Percentiles rank a stretch among this genome's conserved stretches.
Evolutionary conservation across 2,113 vertebrate genomes (phyloP).

Genomic region (Lepisosteus osseus): DNA sequence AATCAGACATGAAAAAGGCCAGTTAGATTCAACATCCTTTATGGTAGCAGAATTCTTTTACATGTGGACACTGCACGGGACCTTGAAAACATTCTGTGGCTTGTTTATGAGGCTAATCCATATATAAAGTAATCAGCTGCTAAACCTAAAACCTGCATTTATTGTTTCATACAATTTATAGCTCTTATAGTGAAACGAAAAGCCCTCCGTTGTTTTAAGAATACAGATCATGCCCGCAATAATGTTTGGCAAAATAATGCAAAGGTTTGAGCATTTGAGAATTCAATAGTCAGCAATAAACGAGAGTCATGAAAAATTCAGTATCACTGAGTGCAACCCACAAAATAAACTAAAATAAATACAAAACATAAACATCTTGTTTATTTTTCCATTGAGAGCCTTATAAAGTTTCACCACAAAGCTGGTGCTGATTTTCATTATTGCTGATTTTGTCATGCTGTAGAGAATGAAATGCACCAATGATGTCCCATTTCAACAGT

Average conservation of each 20-base stretch:
- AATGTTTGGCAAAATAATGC: slow-evolving; percentile 20
- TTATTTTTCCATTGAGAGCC: slow-evolving; percentile 53
- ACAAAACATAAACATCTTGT: slow-evolving; percentile 54
- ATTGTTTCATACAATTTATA: slow-evolving; percentile 33
- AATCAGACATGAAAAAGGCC: no score
- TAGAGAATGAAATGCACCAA: no score
- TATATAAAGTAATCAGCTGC: slow-evolving; percentile 63
- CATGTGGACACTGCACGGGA: slow-evolving; percentile 12
- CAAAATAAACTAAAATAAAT: slow-evolving; percentile 16
- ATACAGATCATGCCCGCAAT: slow-evolving; percentile 26
- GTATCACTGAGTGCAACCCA: slow-evolving; percentile 12
- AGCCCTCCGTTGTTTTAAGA: slow-evolving; percentile 26
- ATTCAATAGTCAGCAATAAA: slow-evolving; percentile 18
- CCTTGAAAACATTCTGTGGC: slow-evolving; percentile 24
- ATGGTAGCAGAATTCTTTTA: slow-evolving; percentile 29
- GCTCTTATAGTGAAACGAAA: slow-evolving; percentile 17
- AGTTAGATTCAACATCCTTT: no score
- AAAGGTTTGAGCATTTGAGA: slow-evolving; percentile 10
- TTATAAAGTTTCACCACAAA: slow-evolving; percentile 55
- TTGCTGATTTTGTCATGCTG: slow-evolving; percentile 18
- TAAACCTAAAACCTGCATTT: slow-evolving; percentile 28
- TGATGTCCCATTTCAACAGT: slow-evolving; percentile 56
- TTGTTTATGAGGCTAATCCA: slow-evolving; percentile 56
- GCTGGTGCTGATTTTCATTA: slow-evolving; percentile 52
- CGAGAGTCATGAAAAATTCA: slow-evolving; percentile 27